These are phyloP conservation scores for Aporophyla lueneburgensis DNA, from an alignment of 2,888 invertebrate species.

Conservation along the genomic window DNA sequence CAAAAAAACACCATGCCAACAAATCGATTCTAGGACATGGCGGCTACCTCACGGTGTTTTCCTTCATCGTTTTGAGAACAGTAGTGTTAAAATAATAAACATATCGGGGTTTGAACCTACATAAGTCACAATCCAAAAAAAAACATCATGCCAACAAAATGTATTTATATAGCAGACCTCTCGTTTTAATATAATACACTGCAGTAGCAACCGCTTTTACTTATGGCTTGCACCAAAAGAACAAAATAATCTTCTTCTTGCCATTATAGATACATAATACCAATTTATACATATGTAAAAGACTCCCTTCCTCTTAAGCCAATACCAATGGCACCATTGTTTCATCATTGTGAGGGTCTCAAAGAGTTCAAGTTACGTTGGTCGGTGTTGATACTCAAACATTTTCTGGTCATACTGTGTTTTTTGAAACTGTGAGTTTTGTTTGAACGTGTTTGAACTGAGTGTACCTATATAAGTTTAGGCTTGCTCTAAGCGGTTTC, in stretches of 20 bases:
- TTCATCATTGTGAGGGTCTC: background rate
- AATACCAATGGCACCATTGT: background rate
- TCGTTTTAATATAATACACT: background rate
- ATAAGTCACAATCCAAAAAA: too few relatives aligned
- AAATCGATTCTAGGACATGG: too few relatives aligned
- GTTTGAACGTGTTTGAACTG: conserved; percentile 33
- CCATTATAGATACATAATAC: conserved; percentile 30
- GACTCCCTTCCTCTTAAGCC: background rate
- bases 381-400: conserved; percentile 11
- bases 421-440: conserved; percentile 42
- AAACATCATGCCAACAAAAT: background rate
- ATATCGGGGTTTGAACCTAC: too few relatives aligned
- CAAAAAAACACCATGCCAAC: too few relatives aligned
- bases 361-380: conserved; percentile 18
- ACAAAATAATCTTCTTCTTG: conserved; percentile 37
- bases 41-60: too few relatives aligned
- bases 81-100: too few relatives aligned
- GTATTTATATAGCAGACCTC: background rate
- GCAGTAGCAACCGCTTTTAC: conserved; percentile 1
- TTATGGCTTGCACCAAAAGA: background rate
- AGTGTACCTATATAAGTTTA: conserved; percentile 13
- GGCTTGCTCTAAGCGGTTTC: conserved; percentile 1
- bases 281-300: conserved; percentile 15
- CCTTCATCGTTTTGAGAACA: too few relatives aligned
- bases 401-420: conserved; percentile 33